phyloP scores from a whole-genome alignment of 2,113 vertebrate species.

The Protobothrops flavoviridis region DNA sequence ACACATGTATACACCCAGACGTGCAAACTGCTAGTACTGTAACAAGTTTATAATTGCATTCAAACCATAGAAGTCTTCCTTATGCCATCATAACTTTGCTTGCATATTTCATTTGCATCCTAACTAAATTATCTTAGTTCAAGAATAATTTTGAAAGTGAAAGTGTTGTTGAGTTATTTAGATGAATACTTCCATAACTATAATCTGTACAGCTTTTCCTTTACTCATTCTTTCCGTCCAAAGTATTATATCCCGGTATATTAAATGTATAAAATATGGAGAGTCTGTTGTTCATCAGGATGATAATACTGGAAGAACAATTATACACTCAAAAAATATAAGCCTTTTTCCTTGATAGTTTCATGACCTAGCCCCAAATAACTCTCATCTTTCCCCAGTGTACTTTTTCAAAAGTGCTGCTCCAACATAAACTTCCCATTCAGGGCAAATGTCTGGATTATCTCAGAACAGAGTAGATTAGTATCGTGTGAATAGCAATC shows the following conservation, averaged over 20 bases:
- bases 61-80: background rate
- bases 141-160: background rate
- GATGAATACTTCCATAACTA: background rate
- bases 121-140: background rate
- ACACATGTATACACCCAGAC: background rate
- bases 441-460: slow-evolving; percentile 61
- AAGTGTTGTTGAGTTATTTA: slow-evolving; percentile 13
- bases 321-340: background rate
- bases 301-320: slow-evolving; percentile 61
- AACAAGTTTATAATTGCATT: slow-evolving; percentile 21
- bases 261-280: slow-evolving; percentile 45
- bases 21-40: background rate
- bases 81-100: background rate
- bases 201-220: slow-evolving; percentile 21
- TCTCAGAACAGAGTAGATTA: slow-evolving; percentile 59
- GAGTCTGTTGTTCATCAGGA: slow-evolving; percentile 38
- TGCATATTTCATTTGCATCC: background rate
- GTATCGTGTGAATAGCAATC: slow-evolving; percentile 46
- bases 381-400: slow-evolving; percentile 48
- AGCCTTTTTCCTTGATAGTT: slow-evolving; percentile 57
- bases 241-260: slow-evolving; percentile 13
- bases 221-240: slow-evolving; percentile 20
- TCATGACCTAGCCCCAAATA: slow-evolving; percentile 55
- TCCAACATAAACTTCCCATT: slow-evolving; percentile 49
- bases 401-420: slow-evolving; percentile 60